These are phyloP conservation scores for Melinaea marsaeus DNA, from an alignment of 2,888 invertebrate species.

Conservation along the genomic window DNA sequence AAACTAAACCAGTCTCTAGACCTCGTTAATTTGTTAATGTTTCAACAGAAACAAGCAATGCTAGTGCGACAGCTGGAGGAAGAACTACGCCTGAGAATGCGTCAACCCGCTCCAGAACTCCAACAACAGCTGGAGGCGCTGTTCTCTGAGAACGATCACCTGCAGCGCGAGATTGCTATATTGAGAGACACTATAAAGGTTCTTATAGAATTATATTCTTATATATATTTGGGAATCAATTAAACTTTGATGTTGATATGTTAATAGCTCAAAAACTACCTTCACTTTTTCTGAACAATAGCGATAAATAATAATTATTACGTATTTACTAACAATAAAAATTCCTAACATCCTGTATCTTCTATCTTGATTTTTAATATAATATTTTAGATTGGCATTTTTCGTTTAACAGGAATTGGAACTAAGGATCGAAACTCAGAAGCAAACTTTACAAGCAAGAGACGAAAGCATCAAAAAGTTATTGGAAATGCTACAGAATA, in stretches of 20 bases:
- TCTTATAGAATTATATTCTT: constrained; percentile 4
- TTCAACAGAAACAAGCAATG: constrained; percentile 95
- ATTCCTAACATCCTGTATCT: background rate
- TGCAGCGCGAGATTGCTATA: constrained; percentile 94
- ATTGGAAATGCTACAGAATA: constrained; percentile 98
- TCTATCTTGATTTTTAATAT: background rate
- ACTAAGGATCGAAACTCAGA: constrained; percentile 97
- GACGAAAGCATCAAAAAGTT: constrained; percentile 99
- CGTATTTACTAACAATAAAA: no score
- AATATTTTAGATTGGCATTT: background rate
- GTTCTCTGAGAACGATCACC: constrained; percentile 95
- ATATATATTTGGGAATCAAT: no score
- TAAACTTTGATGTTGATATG: no score
- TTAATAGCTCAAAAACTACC: no score
- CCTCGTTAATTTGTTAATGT: constrained; percentile 17
- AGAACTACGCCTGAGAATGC: constrained; percentile 91
- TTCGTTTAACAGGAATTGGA: constrained; percentile 87
- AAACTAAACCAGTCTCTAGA: background rate
- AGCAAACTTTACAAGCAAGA: constrained; percentile 96
- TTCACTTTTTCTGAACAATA: no score
- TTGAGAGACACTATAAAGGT: constrained; percentile 96
- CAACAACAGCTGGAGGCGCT: constrained; percentile 95
- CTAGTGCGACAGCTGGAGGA: constrained; percentile 95
- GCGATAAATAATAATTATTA: no score
- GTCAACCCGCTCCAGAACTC: constrained; percentile 93